Conservation (phyloP, 2,797 vertebrate genomes). For the Salmo trutta region DNA sequence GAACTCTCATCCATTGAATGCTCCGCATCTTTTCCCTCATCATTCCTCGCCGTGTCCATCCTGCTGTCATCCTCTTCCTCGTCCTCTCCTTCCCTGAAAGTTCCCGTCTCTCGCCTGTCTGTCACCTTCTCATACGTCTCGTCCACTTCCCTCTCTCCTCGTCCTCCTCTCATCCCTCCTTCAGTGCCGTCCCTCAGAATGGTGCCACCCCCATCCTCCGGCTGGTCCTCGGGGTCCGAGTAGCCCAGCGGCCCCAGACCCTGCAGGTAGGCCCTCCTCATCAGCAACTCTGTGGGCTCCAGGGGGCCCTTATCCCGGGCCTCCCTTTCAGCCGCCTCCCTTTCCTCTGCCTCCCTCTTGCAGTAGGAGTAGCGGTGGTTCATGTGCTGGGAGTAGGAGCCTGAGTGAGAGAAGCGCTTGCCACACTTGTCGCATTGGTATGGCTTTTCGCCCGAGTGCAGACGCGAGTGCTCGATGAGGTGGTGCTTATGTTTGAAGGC, state of each 20-base stretch:
- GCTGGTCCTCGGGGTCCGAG: constrained; percentile 90
- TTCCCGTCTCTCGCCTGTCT: constrained; percentile 80
- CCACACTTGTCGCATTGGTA: constrained; percentile 98
- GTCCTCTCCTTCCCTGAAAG: constrained; percentile 81
- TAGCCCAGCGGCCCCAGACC: constrained; percentile 88
- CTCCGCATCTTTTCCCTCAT: constrained; percentile 72
- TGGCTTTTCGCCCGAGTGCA: constrained; percentile 97
- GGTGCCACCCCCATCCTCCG: constrained; percentile 59
- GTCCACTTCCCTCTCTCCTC: constrained; percentile 66
- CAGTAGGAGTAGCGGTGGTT: constrained; percentile 99
- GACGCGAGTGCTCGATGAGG: constrained; percentile 95
- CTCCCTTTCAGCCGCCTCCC: constrained; percentile 90
- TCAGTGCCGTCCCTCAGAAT: constrained; percentile 63
- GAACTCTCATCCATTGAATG: constrained; percentile 90
- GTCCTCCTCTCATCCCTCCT: constrained; percentile 33
- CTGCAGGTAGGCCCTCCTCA: constrained; percentile 90
- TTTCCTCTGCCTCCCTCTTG: constrained; percentile 95
- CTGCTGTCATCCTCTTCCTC: constrained; percentile 77
- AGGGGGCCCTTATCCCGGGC: constrained; percentile 84
- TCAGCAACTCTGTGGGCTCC: constrained; percentile 90
- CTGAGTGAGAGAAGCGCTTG: constrained; percentile 97
- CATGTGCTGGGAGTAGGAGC: constrained; percentile 99
- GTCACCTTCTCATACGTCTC: constrained; percentile 77
- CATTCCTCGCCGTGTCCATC: constrained; percentile 82
- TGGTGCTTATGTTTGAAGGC: constrained; percentile 99